Percentiles rank a stretch among this genome's conserved stretches.
Conservation (phyloP, 2,797 vertebrate genomes). For the Sciurus carolinensis region DNA sequence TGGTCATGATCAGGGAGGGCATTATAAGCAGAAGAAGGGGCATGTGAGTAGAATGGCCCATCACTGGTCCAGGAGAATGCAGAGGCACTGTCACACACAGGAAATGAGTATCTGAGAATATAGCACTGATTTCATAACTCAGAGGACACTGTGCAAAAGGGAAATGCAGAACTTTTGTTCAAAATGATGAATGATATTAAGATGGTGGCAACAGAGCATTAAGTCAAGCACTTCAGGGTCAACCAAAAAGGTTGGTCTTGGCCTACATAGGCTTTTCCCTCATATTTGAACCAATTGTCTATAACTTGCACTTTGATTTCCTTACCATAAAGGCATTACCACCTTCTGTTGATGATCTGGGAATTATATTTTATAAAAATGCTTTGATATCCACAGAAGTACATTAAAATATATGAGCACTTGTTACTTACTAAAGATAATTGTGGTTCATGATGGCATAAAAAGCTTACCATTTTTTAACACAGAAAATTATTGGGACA, state of each 20-base stretch:
- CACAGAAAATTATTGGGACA: not conserved
- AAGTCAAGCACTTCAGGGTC: not conserved
- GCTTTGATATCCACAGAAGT: not conserved
- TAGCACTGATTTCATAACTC: not conserved
- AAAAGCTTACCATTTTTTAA: conserved; percentile 23
- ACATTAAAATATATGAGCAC: not conserved
- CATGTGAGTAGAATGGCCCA: not conserved
- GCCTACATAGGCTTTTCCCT: not conserved
- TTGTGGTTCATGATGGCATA: not conserved
- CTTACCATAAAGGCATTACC: not conserved
- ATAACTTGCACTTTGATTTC: not conserved
- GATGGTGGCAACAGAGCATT: not conserved
- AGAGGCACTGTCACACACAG: not conserved
- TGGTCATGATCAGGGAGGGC: not conserved
- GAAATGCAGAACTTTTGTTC: not conserved
- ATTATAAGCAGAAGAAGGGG: not conserved
- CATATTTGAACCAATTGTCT: not conserved
- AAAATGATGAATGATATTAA: not conserved
- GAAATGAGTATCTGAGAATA: not conserved
- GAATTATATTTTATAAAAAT: not conserved
- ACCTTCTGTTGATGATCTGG: not conserved
- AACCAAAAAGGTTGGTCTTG: not conserved
- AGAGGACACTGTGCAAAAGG: not conserved
- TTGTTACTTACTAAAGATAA: not conserved
- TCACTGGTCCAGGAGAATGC: not conserved